Conservation (phyloP, 1,140 invertebrate species). For the Drosophila nannoptera region DNA sequence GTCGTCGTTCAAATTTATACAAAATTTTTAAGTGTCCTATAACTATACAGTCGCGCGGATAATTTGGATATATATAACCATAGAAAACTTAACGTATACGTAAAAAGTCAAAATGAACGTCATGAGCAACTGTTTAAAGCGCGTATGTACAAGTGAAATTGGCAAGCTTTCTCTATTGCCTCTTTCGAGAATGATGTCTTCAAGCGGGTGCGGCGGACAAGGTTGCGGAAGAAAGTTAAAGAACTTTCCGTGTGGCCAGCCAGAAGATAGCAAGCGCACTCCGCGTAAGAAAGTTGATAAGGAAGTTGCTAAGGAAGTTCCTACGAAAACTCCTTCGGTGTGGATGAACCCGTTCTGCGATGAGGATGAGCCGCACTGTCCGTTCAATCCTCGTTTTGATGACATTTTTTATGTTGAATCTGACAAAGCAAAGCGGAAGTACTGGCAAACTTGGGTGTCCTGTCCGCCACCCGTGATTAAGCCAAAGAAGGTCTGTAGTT, state of each 20-base stretch:
- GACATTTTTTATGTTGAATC: slow-evolving; percentile 72
- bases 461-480: slow-evolving; percentile 58
- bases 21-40: no score
- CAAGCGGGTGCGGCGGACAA: neutral
- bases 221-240: neutral
- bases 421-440: slow-evolving; percentile 65
- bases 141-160: neutral
- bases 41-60: no score
- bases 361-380: slow-evolving; percentile 33
- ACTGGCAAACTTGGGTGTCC: slow-evolving; percentile 74
- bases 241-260: slow-evolving; percentile 46
- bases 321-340: slow-evolving; percentile 31
- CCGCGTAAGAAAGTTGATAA: neutral
- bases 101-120: slow-evolving; percentile 11
- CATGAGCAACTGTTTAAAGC: neutral
- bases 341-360: slow-evolving; percentile 69
- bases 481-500: slow-evolving; percentile 63
- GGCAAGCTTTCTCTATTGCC: neutral
- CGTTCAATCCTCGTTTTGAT: slow-evolving; percentile 66
- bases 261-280: no score
- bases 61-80: no score
- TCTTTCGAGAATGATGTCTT: slow-evolving; percentile 11
- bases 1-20: no score
- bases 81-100: neutral
- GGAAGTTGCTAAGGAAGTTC: neutral